Evolutionary conservation across 2,888 invertebrate species (phyloP).

Genomic region (Troides helena): DNA sequence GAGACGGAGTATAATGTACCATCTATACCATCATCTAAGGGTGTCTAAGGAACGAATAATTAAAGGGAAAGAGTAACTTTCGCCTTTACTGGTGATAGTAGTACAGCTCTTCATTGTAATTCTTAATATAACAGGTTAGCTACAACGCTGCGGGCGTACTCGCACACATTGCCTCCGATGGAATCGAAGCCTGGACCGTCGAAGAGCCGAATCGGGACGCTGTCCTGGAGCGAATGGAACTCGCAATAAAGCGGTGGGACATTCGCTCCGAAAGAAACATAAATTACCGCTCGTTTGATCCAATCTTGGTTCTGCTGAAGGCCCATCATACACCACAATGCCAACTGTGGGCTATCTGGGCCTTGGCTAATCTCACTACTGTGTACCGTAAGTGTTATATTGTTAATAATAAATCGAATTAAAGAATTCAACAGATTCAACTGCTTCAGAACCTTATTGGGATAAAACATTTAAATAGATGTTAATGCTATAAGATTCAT

Average conservation of each 20-base stretch:
- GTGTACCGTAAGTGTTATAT: conserved; percentile 89
- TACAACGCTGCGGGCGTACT: conserved; percentile 98
- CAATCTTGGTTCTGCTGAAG: conserved; percentile 91
- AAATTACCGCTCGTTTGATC: conserved; percentile 96
- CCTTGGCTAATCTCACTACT: conserved; percentile 95
- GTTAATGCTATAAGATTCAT: too few relatives aligned
- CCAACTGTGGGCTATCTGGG: conserved; percentile 99
- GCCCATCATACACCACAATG: conserved; percentile 94
- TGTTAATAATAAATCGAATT: background rate
- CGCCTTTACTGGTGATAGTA: background rate
- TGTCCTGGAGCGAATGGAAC: conserved; percentile 87
- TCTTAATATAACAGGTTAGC: conserved; percentile 83
- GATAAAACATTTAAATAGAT: too few relatives aligned
- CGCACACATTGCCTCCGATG: conserved; percentile 97
- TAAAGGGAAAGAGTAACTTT: too few relatives aligned
- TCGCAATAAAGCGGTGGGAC: conserved; percentile 94
- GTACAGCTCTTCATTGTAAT: background rate
- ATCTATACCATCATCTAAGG: too few relatives aligned
- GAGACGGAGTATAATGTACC: too few relatives aligned
- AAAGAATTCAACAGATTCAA: background rate
- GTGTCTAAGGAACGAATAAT: too few relatives aligned
- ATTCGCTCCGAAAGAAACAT: conserved; percentile 93
- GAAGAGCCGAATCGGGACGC: conserved; percentile 84
- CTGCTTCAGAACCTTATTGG: background rate
- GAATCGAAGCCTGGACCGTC: conserved; percentile 90